Conservation (phyloP, 1,140 invertebrate genomes). For the Meteorus sp. region DNA sequence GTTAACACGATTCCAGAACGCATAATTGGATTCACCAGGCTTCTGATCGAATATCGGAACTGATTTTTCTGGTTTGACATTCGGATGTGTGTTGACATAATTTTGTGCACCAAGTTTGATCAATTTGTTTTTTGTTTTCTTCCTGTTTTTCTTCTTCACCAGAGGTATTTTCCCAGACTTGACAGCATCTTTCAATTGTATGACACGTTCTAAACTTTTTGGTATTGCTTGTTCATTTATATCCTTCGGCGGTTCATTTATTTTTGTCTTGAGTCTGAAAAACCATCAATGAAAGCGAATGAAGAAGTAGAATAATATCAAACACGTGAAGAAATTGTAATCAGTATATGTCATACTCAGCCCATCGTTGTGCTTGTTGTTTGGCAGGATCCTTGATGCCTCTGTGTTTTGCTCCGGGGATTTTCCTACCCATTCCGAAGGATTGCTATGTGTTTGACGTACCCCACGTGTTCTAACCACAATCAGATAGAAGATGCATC, state of each 20-base stretch:
- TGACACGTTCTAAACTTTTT: conserved; percentile 63
- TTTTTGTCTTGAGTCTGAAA: conserved; percentile 67
- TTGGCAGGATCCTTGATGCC: conserved; percentile 71
- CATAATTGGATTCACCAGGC: conserved; percentile 50
- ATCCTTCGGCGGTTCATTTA: conserved; percentile 68
- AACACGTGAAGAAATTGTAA: neutral
- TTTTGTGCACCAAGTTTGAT: conserved; percentile 40
- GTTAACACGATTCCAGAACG: conserved; percentile 59
- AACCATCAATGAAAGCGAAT: conserved; percentile 20
- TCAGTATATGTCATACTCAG: conserved; percentile 55
- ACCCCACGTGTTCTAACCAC: too few species aligned
- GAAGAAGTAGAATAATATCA: conserved; percentile 9
- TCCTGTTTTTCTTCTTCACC: conserved; percentile 44
- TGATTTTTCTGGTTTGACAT: conserved; percentile 53
- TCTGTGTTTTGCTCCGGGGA: conserved; percentile 71
- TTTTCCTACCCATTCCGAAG: conserved; percentile 77
- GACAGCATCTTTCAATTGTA: conserved; percentile 61
- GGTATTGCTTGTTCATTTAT: conserved; percentile 69
- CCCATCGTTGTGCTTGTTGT: conserved; percentile 63
- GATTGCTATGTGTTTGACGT: too few species aligned
- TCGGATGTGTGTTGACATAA: conserved; percentile 34
- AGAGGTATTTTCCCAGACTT: conserved; percentile 44
- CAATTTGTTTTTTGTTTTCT: conserved; percentile 35
- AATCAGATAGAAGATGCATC: too few species aligned
- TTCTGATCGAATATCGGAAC: conserved; percentile 59